These are phyloP conservation scores for Garra rufa DNA, from an alignment of 2,113 vertebrate species.

Conservation along the genomic window DNA sequence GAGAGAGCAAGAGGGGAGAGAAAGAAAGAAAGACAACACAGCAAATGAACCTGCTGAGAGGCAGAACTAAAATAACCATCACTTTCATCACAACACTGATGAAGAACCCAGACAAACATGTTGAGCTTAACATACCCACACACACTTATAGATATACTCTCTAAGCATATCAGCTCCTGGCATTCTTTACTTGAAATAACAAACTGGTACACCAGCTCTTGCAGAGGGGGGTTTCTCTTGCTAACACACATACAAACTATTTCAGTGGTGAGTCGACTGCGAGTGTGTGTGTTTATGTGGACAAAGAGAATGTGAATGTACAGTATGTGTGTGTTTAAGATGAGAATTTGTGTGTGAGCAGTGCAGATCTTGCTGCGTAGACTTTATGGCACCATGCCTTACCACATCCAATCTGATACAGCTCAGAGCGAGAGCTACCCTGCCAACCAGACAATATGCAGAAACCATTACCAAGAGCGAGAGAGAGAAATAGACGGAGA, in stretches of 20 bases:
- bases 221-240: not conserved
- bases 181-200: constrained; percentile 51
- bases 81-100: constrained; percentile 13
- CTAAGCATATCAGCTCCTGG: constrained; percentile 23
- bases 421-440: constrained; percentile 57
- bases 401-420: constrained; percentile 72
- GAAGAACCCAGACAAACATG: constrained; percentile 27
- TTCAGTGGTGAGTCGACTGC: constrained; percentile 6
- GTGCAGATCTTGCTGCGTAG: constrained; percentile 60
- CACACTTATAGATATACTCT: not conserved
- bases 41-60: constrained; percentile 10
- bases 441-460: constrained; percentile 63
- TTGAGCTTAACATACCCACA: not conserved
- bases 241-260: constrained; percentile 2
- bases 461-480: constrained; percentile 44
- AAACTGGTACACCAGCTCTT: constrained; percentile 12
- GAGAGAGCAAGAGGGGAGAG: not conserved
- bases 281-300: constrained; percentile 5
- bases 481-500: constrained; percentile 34
- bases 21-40: constrained; percentile 15
- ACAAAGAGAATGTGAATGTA: constrained; percentile 13
- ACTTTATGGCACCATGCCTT: constrained; percentile 69
- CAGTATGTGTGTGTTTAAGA: constrained; percentile 25
- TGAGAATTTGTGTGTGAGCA: constrained; percentile 28
- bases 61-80: constrained; percentile 13